phyloP scores from a whole-genome alignment of 2,113 vertebrate genomes.

The Echinops telfairi region DNA sequence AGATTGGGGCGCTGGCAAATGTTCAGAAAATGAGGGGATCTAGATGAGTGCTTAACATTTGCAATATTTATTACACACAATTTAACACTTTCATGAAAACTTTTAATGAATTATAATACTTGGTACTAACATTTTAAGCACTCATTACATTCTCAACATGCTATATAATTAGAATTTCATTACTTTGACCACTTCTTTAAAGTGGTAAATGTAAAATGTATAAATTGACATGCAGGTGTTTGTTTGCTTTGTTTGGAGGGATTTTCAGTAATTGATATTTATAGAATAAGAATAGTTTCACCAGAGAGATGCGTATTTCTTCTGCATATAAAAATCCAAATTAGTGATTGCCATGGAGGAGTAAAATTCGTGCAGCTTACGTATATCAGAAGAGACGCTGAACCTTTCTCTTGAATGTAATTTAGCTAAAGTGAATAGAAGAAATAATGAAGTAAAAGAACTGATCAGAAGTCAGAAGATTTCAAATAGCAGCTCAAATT shows the following conservation, averaged over 20 bases:
- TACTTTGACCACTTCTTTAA: not conserved
- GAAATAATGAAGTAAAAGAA: too few relatives aligned
- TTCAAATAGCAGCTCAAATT: too few relatives aligned
- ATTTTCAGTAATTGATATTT: not conserved
- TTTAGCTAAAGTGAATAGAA: too few relatives aligned
- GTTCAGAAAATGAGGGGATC: fast-evolving
- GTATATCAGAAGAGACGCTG: too few relatives aligned
- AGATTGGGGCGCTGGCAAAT: too few relatives aligned
- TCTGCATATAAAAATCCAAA: not conserved
- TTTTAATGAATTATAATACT: not conserved
- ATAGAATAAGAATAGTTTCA: not conserved
- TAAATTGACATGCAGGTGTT: not conserved
- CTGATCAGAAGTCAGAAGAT: too few relatives aligned
- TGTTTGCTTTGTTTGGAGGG: not conserved
- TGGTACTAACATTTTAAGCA: constrained; percentile 4
- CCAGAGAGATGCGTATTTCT: not conserved
- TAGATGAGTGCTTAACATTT: not conserved
- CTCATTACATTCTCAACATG: not conserved
- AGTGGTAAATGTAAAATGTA: not conserved
- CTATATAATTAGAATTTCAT: not conserved
- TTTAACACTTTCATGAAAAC: not conserved
- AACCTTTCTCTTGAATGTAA: too few relatives aligned
- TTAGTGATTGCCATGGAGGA: too few relatives aligned
- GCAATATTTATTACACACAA: not conserved
- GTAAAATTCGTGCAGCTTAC: too few relatives aligned